Evolutionary conservation across 2,888 invertebrate genomes (phyloP).

Genomic region (Pemphredon lugubris): DNA sequence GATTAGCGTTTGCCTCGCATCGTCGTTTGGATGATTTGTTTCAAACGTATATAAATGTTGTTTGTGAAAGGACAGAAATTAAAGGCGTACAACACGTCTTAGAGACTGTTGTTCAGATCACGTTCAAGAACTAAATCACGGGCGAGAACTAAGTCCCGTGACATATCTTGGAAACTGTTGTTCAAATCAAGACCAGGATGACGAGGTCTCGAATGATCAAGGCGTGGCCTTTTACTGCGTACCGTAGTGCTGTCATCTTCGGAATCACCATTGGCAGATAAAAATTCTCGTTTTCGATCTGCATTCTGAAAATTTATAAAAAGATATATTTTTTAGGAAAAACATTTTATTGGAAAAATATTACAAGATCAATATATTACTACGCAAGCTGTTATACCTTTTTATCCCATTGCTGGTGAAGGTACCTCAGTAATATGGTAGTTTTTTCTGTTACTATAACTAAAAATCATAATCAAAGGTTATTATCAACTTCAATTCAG

Average conservation of each 20-base stretch:
- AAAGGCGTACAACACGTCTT: constrained; percentile 60
- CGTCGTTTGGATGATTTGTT: constrained; percentile 18
- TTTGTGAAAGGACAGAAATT: constrained; percentile 34
- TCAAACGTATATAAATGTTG: constrained; percentile 27
- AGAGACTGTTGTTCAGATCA: constrained; percentile 76
- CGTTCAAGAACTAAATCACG: too few species aligned
- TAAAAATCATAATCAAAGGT: constrained; percentile 81
- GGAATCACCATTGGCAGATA: constrained; percentile 81
- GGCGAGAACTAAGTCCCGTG: constrained; percentile 43
- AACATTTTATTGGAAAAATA: not conserved
- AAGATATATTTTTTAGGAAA: constrained; percentile 8
- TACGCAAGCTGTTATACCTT: constrained; percentile 83
- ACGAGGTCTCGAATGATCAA: too few species aligned
- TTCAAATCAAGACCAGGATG: too few species aligned
- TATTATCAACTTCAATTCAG: not conserved
- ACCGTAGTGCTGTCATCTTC: constrained; percentile 84
- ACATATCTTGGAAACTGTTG: constrained; percentile 71
- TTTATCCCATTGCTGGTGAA: constrained; percentile 98
- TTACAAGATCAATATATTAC: not conserved
- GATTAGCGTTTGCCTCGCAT: constrained; percentile 14
- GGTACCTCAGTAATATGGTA: constrained; percentile 94
- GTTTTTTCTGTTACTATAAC: constrained; percentile 98
- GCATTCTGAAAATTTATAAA: constrained; percentile 80
- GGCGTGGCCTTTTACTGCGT: constrained; percentile 84
- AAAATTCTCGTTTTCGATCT: constrained; percentile 84